These are phyloP conservation scores for Hoplodrina ambigua DNA, from an alignment of 2,888 invertebrate species.

Conservation along the genomic window DNA sequence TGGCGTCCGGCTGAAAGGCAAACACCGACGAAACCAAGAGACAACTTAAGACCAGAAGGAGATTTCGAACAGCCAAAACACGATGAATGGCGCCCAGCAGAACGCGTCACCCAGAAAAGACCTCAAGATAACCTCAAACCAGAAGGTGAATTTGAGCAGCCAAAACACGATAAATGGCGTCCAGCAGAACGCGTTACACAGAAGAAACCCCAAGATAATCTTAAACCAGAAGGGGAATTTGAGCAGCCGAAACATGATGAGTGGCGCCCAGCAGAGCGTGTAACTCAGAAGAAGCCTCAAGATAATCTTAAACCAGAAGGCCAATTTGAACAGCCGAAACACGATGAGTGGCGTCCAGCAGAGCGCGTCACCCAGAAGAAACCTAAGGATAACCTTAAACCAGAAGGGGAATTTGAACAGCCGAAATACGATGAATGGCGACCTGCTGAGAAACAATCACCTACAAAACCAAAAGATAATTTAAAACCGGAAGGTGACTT, in stretches of 20 bases:
- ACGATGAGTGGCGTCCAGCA: constrained; percentile 62
- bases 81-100: constrained; percentile 46
- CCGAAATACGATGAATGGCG: constrained; percentile 45
- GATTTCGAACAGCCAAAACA: constrained; percentile 44
- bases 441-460: constrained; percentile 62
- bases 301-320: constrained; percentile 89
- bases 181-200: constrained; percentile 66
- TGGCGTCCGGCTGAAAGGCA: constrained; percentile 86
- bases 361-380: constrained; percentile 37
- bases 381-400: constrained; percentile 42
- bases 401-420: constrained; percentile 45
- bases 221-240: constrained; percentile 90
- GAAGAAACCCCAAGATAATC: constrained; percentile 81
- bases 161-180: constrained; percentile 76
- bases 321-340: constrained; percentile 78
- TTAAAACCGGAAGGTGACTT: constrained; percentile 73
- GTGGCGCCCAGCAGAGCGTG: constrained; percentile 86
- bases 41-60: constrained; percentile 72
- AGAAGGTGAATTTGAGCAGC: constrained; percentile 73
- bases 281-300: constrained; percentile 82
- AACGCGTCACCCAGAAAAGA: constrained; percentile 32
- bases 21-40: constrained; percentile 82
- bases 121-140: constrained; percentile 85
- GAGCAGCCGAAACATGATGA: constrained; percentile 73
- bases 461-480: constrained; percentile 83